These are phyloP conservation scores for Chymomyza fuscimana DNA, from an alignment of 2,888 invertebrate species.

Conservation along the genomic window DNA sequence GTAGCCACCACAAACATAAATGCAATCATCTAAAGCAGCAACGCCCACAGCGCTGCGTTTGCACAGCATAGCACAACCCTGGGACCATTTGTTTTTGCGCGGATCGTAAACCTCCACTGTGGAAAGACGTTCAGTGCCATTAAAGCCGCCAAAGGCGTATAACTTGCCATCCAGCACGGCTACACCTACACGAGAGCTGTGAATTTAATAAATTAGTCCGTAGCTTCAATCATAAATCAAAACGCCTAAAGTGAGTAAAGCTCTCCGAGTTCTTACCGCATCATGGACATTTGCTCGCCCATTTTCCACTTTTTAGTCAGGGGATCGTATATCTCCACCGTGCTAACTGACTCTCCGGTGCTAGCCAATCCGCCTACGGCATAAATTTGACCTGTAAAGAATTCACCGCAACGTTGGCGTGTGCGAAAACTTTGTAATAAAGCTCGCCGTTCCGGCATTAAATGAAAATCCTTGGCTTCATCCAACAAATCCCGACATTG, in stretches of 20 bases:
- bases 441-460: constrained; percentile 91
- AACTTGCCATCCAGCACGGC: constrained; percentile 89
- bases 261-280: constrained; percentile 77
- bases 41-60: constrained; percentile 90
- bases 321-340: constrained; percentile 92
- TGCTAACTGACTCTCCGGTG: constrained; percentile 90
- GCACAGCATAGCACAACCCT: constrained; percentile 89
- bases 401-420: constrained; percentile 87
- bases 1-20: constrained; percentile 92
- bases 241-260: not conserved
- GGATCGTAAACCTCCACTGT: constrained; percentile 93
- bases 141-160: constrained; percentile 92
- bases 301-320: constrained; percentile 85
- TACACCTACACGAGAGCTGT: constrained; percentile 89
- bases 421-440: constrained; percentile 87
- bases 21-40: constrained; percentile 87
- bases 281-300: constrained; percentile 91
- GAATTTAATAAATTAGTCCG: not conserved
- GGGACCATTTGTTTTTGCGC: constrained; percentile 85
- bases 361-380: constrained; percentile 93
- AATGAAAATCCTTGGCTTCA: constrained; percentile 92
- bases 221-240: not conserved
- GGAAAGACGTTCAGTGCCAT: constrained; percentile 89
- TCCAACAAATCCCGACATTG: constrained; percentile 92
- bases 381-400: constrained; percentile 89